Conservation (phyloP, 2,113 vertebrate genomes). For the Choloepus hoffmanni region DNA sequence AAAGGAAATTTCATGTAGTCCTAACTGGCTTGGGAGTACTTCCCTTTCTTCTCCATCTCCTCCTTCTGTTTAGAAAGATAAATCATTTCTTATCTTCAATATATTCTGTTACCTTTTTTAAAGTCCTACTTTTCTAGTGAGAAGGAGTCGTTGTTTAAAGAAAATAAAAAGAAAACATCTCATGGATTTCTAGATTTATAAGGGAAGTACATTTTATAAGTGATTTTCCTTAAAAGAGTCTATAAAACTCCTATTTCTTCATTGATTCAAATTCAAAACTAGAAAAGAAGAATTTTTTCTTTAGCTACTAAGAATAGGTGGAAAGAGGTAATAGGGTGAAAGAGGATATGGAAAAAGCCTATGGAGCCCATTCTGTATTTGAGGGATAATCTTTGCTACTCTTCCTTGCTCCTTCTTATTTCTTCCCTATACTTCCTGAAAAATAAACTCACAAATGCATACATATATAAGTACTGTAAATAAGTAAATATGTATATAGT, state of each 20-base stretch:
- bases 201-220: slow-evolving; percentile 38
- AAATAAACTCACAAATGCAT: background rate
- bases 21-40: background rate
- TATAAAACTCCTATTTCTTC: slow-evolving; percentile 3
- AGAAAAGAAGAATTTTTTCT: background rate
- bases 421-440: background rate
- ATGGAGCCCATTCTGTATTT: background rate
- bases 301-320: slow-evolving; percentile 28
- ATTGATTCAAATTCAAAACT: slow-evolving; percentile 21
- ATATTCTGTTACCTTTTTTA: slow-evolving; percentile 46
- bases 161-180: slow-evolving; percentile 43
- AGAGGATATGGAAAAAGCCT: background rate
- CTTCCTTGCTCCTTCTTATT: background rate
- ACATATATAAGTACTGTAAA: too few relatives aligned
- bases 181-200: background rate
- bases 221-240: slow-evolving; percentile 14
- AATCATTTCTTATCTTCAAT: slow-evolving; percentile 45
- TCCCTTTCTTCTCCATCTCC: background rate
- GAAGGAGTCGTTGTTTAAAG: slow-evolving; percentile 55
- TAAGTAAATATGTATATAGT: background rate
- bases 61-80: slow-evolving; percentile 11
- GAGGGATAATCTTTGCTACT: background rate
- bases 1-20: background rate
- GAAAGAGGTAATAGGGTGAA: background rate
- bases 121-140: slow-evolving; percentile 19